Evolutionary conservation across 1,140 invertebrate species (phyloP).

Genomic region (Drosophila virilis): DNA sequence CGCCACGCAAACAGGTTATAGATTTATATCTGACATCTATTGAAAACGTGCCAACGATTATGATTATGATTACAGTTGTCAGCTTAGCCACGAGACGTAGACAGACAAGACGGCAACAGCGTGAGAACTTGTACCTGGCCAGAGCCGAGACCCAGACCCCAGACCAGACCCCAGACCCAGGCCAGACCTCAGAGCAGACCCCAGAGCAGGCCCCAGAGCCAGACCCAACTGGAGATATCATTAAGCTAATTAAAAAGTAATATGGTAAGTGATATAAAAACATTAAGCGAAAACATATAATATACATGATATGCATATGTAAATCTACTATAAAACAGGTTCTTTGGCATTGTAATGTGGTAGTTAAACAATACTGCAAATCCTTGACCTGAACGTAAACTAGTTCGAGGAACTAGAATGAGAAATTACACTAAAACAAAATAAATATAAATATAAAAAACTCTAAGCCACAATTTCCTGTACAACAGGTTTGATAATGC

Average conservation of each 20-base stretch:
- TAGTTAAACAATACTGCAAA: constrained; percentile 30
- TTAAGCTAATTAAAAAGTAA: constrained; percentile 45
- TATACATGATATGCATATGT: neutral
- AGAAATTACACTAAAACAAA: neutral
- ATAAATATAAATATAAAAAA: neutral
- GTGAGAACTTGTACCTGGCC: constrained; percentile 38
- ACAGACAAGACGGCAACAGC: constrained; percentile 45
- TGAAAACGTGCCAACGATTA: constrained; percentile 67
- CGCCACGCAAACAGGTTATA: constrained; percentile 40
- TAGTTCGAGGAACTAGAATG: constrained; percentile 13
- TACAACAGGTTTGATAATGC: neutral
- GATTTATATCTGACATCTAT: constrained; percentile 58
- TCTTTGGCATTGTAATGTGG: constrained; percentile 27
- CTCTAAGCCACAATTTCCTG: constrained; percentile 1
- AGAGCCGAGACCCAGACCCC: neutral
- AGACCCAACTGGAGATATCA: neutral
- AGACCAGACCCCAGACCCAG: neutral
- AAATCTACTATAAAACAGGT: constrained; percentile 19
- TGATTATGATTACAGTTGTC: constrained; percentile 34
- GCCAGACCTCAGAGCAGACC: neutral
- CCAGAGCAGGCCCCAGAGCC: neutral
- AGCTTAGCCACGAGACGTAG: constrained; percentile 45
- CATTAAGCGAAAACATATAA: neutral
- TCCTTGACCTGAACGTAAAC: constrained; percentile 37
- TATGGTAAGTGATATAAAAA: constrained; percentile 19